phyloP scores from a whole-genome alignment of 2,113 vertebrate species.

The Gulo gulo region DNA sequence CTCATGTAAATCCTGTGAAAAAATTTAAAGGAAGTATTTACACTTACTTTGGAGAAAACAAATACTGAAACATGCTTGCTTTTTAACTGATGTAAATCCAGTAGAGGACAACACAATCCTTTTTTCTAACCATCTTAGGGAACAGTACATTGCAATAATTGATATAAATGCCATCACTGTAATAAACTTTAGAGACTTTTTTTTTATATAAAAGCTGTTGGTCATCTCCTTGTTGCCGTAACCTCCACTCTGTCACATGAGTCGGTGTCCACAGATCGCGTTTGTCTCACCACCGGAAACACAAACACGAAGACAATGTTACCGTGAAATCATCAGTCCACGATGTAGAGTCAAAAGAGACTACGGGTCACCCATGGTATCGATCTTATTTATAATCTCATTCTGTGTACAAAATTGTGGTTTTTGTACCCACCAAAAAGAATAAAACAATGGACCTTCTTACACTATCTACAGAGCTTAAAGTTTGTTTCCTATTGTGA shows the following conservation, averaged over 20 bases:
- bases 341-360: conserved; percentile 85
- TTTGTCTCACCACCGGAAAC: conserved; percentile 88
- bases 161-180: conserved; percentile 96
- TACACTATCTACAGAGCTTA: conserved; percentile 84
- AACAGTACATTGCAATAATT: conserved; percentile 99
- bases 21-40: conserved; percentile 87
- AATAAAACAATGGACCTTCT: conserved; percentile 87
- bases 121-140: conserved; percentile 99
- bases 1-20: conserved; percentile 96
- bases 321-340: conserved; percentile 81
- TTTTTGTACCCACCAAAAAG: conserved; percentile 90
- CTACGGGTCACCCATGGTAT: conserved; percentile 85
- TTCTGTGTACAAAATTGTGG: conserved; percentile 89
- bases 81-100: conserved; percentile 97
- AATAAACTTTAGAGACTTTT: conserved; percentile 90
- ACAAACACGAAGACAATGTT: conserved; percentile 81
- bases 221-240: conserved; percentile 85
- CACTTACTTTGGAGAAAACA: conserved; percentile 88
- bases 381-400: conserved; percentile 88
- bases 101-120: conserved; percentile 95
- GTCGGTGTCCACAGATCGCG: conserved; percentile 83
- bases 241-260: conserved; percentile 84
- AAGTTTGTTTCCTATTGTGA: conserved; percentile 80
- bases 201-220: conserved; percentile 88
- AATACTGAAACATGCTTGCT: conserved; percentile 96